These are phyloP conservation scores for Cirrhinus molitorella DNA, from an alignment of 2,797 vertebrate species.

Conservation along the genomic window DNA sequence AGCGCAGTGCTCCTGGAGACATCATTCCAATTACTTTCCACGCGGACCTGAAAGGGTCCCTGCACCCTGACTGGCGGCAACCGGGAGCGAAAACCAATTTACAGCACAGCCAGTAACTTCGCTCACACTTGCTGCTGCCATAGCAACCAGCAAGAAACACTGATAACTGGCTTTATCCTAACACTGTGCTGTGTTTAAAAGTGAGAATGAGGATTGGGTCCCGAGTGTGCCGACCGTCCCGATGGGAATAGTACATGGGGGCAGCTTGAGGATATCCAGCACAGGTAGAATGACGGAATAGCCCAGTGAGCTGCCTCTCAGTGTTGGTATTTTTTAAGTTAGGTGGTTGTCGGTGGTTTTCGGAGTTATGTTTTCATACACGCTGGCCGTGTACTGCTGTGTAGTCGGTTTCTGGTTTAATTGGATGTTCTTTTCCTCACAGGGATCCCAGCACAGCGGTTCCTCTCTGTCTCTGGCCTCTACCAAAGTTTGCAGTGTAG, in stretches of 20 bases:
- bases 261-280: slow-evolving; percentile 21
- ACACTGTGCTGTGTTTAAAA: slow-evolving; percentile 45
- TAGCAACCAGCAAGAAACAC: slow-evolving; percentile 73
- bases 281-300: slow-evolving; percentile 11
- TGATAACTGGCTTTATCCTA: slow-evolving; percentile 33
- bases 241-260: neutral
- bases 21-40: slow-evolving; percentile 40
- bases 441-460: slow-evolving; percentile 94
- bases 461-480: slow-evolving; percentile 95
- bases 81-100: slow-evolving; percentile 56
- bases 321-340: neutral
- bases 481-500: slow-evolving; percentile 98
- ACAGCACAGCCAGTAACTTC: slow-evolving; percentile 50
- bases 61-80: slow-evolving; percentile 9
- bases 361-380: neutral
- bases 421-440: slow-evolving; percentile 40
- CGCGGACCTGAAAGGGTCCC: slow-evolving; percentile 38
- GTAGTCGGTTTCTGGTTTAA: neutral
- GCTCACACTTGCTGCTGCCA: slow-evolving; percentile 71
- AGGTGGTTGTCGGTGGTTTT: neutral
- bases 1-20: slow-evolving; percentile 9
- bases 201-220: slow-evolving; percentile 45
- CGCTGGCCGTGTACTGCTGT: neutral
- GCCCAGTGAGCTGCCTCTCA: neutral
- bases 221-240: neutral